Evolutionary conservation across 2,113 vertebrate species (phyloP).

Genomic region (Marmota flaviventris): DNA sequence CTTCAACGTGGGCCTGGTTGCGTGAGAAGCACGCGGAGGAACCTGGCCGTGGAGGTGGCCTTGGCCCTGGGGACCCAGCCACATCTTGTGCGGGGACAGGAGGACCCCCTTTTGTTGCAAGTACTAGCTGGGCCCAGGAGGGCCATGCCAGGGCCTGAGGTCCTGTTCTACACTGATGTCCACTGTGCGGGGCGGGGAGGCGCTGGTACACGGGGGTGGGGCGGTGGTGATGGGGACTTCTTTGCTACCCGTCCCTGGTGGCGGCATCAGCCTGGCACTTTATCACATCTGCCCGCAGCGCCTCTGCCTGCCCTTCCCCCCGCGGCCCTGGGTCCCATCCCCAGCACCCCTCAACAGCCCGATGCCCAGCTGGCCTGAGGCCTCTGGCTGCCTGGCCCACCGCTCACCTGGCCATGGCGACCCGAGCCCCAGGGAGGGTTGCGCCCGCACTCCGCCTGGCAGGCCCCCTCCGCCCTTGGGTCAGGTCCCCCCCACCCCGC

Average conservation of each 20-base stretch:
- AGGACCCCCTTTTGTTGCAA: not conserved
- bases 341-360: not conserved
- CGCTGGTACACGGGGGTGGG: too few relatives aligned
- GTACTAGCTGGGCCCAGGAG: not conserved
- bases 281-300: too few relatives aligned
- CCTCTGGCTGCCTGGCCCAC: too few relatives aligned
- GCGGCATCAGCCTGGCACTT: not conserved
- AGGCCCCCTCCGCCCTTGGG: fast-evolving
- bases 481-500: not conserved
- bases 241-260: not conserved
- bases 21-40: not conserved
- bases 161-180: too few relatives aligned
- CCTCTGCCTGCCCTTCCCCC: not conserved
- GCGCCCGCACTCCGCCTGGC: fast-evolving
- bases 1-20: fast-evolving
- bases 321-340: not conserved
- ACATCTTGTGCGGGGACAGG: not conserved
- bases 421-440: not conserved
- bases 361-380: fast-evolving
- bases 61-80: not conserved
- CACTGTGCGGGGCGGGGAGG: too few relatives aligned
- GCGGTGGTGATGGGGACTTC: not conserved
- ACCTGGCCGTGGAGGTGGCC: not conserved
- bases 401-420: not conserved
- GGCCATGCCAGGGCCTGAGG: not conserved